Conservation (phyloP, 2,113 vertebrate genomes). For the Hemiscyllium ocellatum region DNA sequence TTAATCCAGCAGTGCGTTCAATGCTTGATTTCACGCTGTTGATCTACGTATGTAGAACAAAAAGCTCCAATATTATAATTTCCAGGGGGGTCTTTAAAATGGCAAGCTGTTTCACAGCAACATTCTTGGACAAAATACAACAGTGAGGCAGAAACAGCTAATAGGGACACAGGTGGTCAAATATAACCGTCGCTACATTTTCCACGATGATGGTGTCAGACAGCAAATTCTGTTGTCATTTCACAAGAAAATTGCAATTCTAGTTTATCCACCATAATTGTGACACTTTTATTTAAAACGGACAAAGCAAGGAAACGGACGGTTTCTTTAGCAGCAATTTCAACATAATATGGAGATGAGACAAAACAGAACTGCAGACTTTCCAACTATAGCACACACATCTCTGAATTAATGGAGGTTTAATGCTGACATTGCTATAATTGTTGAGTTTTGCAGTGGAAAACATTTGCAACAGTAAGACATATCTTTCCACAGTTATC, state of each 20-base stretch:
- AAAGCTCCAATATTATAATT: background rate
- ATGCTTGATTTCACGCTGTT: background rate
- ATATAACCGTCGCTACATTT: background rate
- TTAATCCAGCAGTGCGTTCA: background rate
- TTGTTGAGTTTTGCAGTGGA: background rate
- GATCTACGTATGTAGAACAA: background rate
- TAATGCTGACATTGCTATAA: background rate
- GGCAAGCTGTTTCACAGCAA: background rate
- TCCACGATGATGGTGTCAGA: background rate
- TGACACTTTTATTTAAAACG: background rate
- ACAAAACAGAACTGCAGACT: background rate
- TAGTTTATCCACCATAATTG: background rate
- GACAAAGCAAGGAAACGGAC: background rate
- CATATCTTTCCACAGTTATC: background rate
- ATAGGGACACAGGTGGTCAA: background rate
- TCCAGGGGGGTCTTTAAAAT: background rate
- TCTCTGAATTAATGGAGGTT: background rate
- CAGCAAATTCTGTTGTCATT: background rate
- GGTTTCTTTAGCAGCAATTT: background rate
- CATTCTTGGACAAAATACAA: background rate
- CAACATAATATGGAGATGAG: background rate
- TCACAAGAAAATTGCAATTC: background rate
- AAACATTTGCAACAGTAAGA: background rate
- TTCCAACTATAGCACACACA: background rate
- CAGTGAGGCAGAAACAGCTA: background rate